phyloP scores from a whole-genome alignment of 2,888 invertebrate species.

The Rhagonycha fulva region DNA sequence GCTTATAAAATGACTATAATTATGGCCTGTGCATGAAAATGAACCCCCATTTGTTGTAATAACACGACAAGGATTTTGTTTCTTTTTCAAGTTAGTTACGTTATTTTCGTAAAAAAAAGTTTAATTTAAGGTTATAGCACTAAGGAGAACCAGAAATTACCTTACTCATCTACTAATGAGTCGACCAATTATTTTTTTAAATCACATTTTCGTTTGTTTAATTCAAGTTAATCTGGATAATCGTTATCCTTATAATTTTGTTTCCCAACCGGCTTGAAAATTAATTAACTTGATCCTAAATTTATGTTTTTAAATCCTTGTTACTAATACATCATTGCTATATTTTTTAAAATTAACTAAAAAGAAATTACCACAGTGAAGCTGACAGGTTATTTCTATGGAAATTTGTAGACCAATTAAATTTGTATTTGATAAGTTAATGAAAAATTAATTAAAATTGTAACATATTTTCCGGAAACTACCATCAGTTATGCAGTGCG shows the following conservation, averaged over 20 bases:
- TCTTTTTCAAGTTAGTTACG: background rate
- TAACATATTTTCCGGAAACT: background rate
- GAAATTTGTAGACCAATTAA: background rate
- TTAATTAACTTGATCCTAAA: background rate
- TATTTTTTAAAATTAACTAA: background rate
- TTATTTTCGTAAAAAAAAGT: background rate
- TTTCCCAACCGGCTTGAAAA: background rate
- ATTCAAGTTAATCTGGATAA: background rate
- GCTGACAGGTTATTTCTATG: conserved; percentile 1
- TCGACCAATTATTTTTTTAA: background rate
- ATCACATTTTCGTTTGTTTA: background rate
- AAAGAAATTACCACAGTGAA: background rate
- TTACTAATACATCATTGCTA: background rate
- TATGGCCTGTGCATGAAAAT: background rate
- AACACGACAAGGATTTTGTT: background rate
- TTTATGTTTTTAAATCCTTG: background rate
- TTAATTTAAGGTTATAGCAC: background rate
- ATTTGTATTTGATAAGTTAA: background rate
- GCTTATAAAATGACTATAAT: background rate
- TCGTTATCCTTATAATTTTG: background rate
- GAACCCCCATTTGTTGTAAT: background rate
- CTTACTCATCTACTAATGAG: background rate
- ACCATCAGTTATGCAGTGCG: background rate
- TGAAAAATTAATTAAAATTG: background rate
- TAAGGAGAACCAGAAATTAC: background rate